A percentile compares a stretch with the other conserved stretches of the same genome.
These are phyloP conservation scores for Rhimphoctona megacephalus DNA, from an alignment of 2,888 invertebrate genomes.

Conservation along the genomic window DNA sequence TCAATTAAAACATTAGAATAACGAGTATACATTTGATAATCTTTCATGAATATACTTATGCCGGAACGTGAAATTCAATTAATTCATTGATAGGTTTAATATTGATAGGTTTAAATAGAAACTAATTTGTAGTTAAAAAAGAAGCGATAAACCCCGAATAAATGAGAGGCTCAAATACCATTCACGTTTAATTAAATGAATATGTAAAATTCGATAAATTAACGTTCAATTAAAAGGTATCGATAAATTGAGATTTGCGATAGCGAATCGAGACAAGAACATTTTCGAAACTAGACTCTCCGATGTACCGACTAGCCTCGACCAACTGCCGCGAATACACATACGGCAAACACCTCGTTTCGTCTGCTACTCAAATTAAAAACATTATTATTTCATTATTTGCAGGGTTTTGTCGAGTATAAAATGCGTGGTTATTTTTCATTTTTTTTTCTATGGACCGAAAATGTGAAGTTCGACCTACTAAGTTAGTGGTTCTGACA, in stretches of 20 bases:
- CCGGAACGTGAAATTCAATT: neutral
- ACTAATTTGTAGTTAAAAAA: neutral
- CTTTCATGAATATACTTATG: neutral
- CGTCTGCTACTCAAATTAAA: too few relatives aligned
- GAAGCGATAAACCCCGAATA: neutral
- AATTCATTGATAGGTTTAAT: neutral
- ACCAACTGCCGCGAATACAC: too few relatives aligned
- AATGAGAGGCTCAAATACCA: neutral
- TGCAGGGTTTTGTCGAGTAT: too few relatives aligned
- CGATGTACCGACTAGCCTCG: too few relatives aligned
- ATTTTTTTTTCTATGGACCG: too few relatives aligned
- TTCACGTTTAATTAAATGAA: neutral
- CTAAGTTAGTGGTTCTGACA: too few relatives aligned
- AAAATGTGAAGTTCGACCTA: too few relatives aligned
- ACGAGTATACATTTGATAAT: neutral
- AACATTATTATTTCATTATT: too few relatives aligned
- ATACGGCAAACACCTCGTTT: too few relatives aligned
- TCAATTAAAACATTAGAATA: neutral
- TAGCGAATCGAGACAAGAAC: too few relatives aligned
- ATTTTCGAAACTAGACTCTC: too few relatives aligned
- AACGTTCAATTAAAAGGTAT: neutral
- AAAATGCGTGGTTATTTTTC: too few relatives aligned
- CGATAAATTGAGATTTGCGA: neutral
- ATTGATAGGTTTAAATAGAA: neutral
- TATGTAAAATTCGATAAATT: conserved; percentile 1